These are phyloP conservation scores for Lucinisca nassula DNA, from an alignment of 2,888 invertebrate genomes.

Conservation along the genomic window DNA sequence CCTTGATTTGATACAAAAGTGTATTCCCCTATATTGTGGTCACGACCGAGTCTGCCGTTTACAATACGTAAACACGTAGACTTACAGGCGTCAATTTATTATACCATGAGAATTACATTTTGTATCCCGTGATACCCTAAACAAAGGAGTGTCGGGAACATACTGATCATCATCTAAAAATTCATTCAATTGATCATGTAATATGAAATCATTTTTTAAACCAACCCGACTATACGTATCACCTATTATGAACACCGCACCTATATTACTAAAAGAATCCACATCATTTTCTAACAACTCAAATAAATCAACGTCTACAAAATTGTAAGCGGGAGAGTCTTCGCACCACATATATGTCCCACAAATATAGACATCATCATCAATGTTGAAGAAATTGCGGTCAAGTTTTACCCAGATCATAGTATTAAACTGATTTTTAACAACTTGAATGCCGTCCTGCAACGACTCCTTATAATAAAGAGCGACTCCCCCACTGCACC, in stretches of 20 bases:
- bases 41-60: slow-evolving; percentile 6
- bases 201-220: neutral
- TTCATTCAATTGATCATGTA: no score
- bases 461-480: slow-evolving; percentile 6
- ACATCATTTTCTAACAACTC: neutral
- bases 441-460: slow-evolving; percentile 1
- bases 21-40: neutral
- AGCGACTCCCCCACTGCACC: slow-evolving; percentile 23
- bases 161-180: no score
- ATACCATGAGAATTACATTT: neutral
- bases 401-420: slow-evolving; percentile 28
- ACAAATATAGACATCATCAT: slow-evolving; percentile 14
- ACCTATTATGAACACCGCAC: neutral
- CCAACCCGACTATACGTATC: neutral
- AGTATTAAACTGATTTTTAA: slow-evolving; percentile 8
- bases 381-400: neutral
- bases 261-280: neutral
- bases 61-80: neutral
- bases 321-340: slow-evolving; percentile 15
- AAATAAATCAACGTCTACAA: slow-evolving; percentile 41
- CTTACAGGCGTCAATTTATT: neutral
- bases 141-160: neutral
- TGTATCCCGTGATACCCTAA: neutral
- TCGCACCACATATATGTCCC: slow-evolving; percentile 7
- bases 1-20: neutral